These are phyloP conservation scores for Cynopterus sphinx DNA, from an alignment of 2,797 vertebrate species.

Conservation along the genomic window DNA sequence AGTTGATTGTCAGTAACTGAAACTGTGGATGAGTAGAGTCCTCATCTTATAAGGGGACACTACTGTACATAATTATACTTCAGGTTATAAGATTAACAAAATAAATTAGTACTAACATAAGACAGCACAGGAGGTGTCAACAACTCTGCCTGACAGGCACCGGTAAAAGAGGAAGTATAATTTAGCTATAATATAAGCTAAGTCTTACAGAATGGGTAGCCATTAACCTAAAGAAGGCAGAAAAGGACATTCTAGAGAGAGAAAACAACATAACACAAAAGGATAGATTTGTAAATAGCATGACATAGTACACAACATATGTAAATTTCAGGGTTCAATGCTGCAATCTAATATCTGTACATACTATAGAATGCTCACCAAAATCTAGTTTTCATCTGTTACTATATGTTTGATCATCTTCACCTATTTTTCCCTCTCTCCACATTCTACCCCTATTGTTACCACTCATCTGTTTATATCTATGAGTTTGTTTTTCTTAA, in stretches of 20 bases:
- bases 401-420: no score
- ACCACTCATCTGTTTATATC: no score
- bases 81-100: neutral
- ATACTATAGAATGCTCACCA: no score
- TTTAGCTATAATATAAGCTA: neutral
- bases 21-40: neutral
- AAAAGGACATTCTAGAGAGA: neutral
- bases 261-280: conserved; percentile 28
- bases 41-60: neutral
- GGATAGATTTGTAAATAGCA: neutral
- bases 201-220: neutral
- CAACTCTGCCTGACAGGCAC: neutral
- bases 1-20: neutral
- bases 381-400: no score
- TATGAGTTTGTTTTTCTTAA: no score
- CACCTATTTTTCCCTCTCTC: no score
- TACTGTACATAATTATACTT: neutral
- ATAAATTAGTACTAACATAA: neutral
- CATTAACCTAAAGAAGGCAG: conserved; percentile 20
- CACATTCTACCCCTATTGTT: no score
- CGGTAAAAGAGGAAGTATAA: neutral
- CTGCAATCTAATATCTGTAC: no score
- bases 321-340: no score
- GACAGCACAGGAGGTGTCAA: neutral
- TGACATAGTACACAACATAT: neutral